These are phyloP conservation scores for Helicoverpa assulta DNA, from an alignment of 2,888 invertebrate genomes.

Conservation along the genomic window DNA sequence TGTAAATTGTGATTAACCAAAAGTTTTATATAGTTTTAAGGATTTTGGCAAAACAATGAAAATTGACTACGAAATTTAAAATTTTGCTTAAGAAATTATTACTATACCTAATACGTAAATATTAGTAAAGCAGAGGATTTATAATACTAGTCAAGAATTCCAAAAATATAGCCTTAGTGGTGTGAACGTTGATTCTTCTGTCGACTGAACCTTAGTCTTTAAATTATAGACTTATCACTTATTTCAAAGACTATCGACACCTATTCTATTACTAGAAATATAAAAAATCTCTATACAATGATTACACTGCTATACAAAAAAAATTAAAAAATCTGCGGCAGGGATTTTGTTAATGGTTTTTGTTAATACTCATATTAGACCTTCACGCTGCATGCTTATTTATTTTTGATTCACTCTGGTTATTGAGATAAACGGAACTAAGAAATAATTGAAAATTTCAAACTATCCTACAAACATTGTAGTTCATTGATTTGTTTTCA, in stretches of 20 bases:
- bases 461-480: too few species aligned
- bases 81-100: constrained; percentile 7
- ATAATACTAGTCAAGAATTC: constrained; percentile 45
- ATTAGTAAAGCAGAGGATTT: constrained; percentile 14
- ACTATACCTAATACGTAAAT: constrained; percentile 1
- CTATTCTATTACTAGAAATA: background rate
- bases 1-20: constrained; percentile 9
- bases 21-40: constrained; percentile 33
- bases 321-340: too few species aligned
- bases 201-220: constrained; percentile 3
- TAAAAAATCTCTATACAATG: background rate
- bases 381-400: too few species aligned
- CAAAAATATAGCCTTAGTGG: constrained; percentile 21
- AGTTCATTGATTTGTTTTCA: too few species aligned
- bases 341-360: too few species aligned
- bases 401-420: too few species aligned
- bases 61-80: constrained; percentile 48
- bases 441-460: too few species aligned
- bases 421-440: too few species aligned
- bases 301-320: too few species aligned
- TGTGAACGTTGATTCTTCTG: constrained; percentile 25
- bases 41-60: constrained; percentile 59
- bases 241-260: background rate
- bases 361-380: too few species aligned
- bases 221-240: constrained; percentile 3